A percentile compares a stretch with the other conserved stretches of the same genome.
Evolutionary conservation across 2,113 vertebrate species (phyloP).

Genomic region (Piliocolobus tephrosceles): DNA sequence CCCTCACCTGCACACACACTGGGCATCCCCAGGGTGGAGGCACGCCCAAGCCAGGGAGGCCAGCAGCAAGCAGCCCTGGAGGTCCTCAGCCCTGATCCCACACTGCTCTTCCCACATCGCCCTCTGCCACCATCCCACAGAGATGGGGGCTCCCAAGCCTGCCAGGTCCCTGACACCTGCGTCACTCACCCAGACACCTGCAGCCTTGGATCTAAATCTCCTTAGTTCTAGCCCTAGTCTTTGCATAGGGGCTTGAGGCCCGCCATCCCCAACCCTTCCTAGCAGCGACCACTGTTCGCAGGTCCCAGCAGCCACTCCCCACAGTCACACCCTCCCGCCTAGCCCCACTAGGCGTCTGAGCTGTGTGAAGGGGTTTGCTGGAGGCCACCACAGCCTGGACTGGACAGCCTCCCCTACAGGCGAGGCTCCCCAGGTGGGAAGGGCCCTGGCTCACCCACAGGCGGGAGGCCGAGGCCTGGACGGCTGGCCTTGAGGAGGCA

Average conservation of each 20-base stretch:
- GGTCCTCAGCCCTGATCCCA: not conserved
- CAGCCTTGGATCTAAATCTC: not conserved
- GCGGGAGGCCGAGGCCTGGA: not conserved
- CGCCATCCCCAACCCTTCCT: not conserved
- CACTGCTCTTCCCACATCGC: not conserved
- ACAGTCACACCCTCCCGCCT: not conserved
- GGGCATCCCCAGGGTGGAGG: not conserved
- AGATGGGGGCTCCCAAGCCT: rapidly evolving
- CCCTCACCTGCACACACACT: not conserved
- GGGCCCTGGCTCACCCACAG: not conserved
- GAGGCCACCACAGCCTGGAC: not conserved
- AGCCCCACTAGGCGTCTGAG: not conserved
- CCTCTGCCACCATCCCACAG: not conserved
- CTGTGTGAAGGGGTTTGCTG: not conserved
- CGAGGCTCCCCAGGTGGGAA: rapidly evolving
- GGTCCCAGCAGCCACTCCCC: not conserved
- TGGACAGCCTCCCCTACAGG: not conserved
- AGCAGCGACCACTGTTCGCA: not conserved
- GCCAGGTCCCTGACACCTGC: not conserved
- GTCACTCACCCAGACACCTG: rapidly evolving
- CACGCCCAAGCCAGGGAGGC: rapidly evolving
- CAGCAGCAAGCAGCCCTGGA: not conserved
- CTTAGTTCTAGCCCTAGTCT: not conserved
- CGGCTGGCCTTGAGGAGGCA: not conserved
- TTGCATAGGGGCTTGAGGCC: not conserved